phyloP scores from a whole-genome alignment of 2,113 vertebrate species.

The Phylloscopus whistleri region DNA sequence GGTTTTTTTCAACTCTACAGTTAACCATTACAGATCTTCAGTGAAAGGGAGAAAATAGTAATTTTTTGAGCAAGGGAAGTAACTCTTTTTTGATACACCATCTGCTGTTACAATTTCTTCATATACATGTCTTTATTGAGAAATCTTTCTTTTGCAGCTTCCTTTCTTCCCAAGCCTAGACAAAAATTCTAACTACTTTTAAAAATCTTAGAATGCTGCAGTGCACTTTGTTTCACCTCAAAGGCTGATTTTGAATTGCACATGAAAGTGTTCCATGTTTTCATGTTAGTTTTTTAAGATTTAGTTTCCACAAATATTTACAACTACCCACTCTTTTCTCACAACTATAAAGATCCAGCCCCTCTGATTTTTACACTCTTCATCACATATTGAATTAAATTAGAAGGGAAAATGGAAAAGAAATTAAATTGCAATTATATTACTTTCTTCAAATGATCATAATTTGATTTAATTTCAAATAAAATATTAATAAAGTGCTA shows the following conservation, averaged over 20 bases:
- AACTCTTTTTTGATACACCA: background rate
- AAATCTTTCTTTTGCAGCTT: background rate
- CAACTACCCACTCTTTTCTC: background rate
- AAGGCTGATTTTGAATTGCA: background rate
- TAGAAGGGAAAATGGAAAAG: background rate
- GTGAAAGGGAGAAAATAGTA: background rate
- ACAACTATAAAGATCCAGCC: background rate
- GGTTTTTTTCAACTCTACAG: background rate
- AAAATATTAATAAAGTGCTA: background rate
- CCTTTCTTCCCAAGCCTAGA: background rate
- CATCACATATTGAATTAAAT: background rate
- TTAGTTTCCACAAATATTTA: background rate
- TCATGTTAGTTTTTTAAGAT: background rate
- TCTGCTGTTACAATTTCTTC: background rate
- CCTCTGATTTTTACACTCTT: background rate
- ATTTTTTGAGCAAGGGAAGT: background rate
- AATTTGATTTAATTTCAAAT: background rate
- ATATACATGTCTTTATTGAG: background rate
- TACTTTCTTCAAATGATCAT: background rate
- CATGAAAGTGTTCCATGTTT: background rate
- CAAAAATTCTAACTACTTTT: background rate
- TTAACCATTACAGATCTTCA: background rate
- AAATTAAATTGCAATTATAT: background rate
- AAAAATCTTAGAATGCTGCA: background rate
- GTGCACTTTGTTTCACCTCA: background rate